Base-by-base conservation (phyloP, 1,140 invertebrate species). In the Paracyclopina nana region DNA sequence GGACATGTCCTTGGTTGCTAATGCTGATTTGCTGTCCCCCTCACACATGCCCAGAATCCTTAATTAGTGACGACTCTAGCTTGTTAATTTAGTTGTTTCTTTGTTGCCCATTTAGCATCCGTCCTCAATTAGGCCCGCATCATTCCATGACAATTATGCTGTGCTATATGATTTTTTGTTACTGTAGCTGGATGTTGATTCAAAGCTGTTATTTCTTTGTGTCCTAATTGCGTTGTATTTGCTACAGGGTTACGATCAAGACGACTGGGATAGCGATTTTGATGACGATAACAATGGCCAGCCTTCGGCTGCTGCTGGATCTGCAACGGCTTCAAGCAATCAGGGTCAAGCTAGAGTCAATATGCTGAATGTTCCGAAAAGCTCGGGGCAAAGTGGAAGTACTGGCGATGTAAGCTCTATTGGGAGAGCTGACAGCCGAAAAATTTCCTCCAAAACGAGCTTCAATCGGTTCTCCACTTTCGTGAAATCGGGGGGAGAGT, bases 381-480 rank as follows among this genome's bases (percentile, higher is more conserved):
- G 30, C 34, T n/a, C 42, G 14, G 11, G 14, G 6, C 29, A 29
- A 28, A 29, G 40, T 26, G 52, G 56, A 14, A 57, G 56, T 40
- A 50, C 49, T 2, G 56, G 56, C 27, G 59, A 60, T 55, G 55
- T 58, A 1, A 60, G 57, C 51, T 41, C 51, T n/a, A 38, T 57
- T 27, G 58, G 57, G 4, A 8, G 20, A 24, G 11, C 18, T 4
- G n/a, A 45, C 29, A 20, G 18, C 16, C 14, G 25, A 14, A 44
- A 44, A 44, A 34, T 25, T 30, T n/a, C 20, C n/a, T 12, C n/a
- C 18, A 43, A 43, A 22, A 84, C 80, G 65, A 82, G 76, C 63
- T 73, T 78, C 55, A 80, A 80, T 60, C 79, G 85, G 65, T 96
- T 96, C 72, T 86, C 86, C 14, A 79, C 77, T 18, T 82, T 91